Conservation (phyloP, 2,113 vertebrate genomes). For the Dolichotis patagonum region DNA sequence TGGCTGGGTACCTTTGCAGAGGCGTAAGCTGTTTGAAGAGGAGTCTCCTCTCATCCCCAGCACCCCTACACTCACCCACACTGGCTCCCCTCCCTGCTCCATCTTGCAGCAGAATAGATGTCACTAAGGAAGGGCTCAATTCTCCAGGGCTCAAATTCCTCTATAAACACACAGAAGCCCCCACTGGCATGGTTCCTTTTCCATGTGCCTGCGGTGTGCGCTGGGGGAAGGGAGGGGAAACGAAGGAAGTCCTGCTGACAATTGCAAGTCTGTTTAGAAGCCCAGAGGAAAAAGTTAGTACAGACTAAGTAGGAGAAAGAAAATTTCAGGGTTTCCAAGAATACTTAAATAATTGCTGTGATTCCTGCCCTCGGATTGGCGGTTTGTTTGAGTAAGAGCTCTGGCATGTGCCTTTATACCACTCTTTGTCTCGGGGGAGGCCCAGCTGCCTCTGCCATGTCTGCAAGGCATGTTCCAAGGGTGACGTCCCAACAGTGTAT, state of each 20-base stretch:
- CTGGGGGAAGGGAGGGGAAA: not conserved
- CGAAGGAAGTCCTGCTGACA: constrained; percentile 42
- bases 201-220: not conserved
- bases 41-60: not conserved
- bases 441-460: constrained; percentile 22
- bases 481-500: not conserved
- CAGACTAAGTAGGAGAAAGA: constrained; percentile 70
- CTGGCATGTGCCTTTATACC: constrained; percentile 30
- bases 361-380: constrained; percentile 13
- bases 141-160: not conserved
- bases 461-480: not conserved
- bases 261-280: constrained; percentile 72
- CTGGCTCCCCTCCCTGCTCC: not conserved
- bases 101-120: not conserved
- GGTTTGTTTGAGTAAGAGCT: constrained; percentile 63
- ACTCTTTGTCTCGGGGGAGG: not conserved
- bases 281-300: constrained; percentile 75
- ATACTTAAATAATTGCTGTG: constrained; percentile 66
- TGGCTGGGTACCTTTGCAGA: not conserved
- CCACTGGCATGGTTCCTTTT: not conserved
- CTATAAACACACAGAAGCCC: not conserved
- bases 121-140: not conserved
- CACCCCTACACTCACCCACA: rapidly evolving
- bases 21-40: not conserved
- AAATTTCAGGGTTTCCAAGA: constrained; percentile 75